A percentile compares a stretch with the other conserved stretches of the same genome.
Evolutionary conservation across 2,888 invertebrate species (phyloP).

Genomic region (Psylliodes chrysocephalus): DNA sequence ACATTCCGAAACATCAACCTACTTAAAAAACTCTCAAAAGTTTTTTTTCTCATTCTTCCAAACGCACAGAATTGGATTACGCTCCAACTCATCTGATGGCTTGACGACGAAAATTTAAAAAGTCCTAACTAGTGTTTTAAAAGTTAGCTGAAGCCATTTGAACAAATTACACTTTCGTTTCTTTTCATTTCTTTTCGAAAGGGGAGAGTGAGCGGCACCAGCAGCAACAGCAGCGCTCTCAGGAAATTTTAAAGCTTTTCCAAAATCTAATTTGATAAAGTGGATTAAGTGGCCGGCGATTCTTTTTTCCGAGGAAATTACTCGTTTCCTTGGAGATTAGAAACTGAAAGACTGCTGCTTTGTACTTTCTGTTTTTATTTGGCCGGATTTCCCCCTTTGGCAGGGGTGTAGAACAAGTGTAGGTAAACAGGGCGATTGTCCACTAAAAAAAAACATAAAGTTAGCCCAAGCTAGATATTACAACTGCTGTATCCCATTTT

Average conservation of each 20-base stretch:
- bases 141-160: slow-evolving; percentile 64
- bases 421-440: too few relatives aligned
- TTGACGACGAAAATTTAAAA: slow-evolving; percentile 63
- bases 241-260: slow-evolving; percentile 60
- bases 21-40: slow-evolving; percentile 27
- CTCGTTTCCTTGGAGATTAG: slow-evolving; percentile 40
- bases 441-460: too few relatives aligned
- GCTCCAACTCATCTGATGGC: slow-evolving; percentile 54
- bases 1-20: background rate
- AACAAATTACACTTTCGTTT: slow-evolving; percentile 64
- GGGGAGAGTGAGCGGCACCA: slow-evolving; percentile 47
- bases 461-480: too few relatives aligned
- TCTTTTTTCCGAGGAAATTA: slow-evolving; percentile 47
- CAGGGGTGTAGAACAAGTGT: background rate
- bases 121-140: slow-evolving; percentile 65
- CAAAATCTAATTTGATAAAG: slow-evolving; percentile 56
- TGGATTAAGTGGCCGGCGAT: slow-evolving; percentile 49
- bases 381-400: background rate
- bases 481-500: too few relatives aligned
- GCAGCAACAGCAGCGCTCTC: too few relatives aligned
- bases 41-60: slow-evolving; percentile 49
- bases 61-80: slow-evolving; percentile 58
- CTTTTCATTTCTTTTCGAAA: slow-evolving; percentile 62
- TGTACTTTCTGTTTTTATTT: background rate
- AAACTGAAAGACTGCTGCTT: background rate